Evolutionary conservation across 2,113 vertebrate genomes (phyloP).

Genomic region (Oriolus oriolus): DNA sequence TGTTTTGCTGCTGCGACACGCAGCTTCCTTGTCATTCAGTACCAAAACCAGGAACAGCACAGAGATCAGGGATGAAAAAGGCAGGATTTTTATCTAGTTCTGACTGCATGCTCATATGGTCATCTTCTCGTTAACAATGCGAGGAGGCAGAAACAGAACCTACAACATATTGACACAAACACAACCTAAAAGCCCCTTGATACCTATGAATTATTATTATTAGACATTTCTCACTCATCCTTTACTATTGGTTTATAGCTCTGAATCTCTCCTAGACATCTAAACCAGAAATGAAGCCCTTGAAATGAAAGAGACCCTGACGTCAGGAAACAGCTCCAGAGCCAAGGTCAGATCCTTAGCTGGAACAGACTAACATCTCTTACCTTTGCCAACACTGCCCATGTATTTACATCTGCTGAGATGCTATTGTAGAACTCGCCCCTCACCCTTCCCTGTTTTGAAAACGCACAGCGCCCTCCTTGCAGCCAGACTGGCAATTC

Average conservation of each 20-base stretch:
- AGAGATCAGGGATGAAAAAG: background rate
- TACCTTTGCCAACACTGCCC: background rate
- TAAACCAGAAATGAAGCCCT: background rate
- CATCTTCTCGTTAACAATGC: background rate
- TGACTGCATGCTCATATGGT: background rate
- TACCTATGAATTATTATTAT: background rate
- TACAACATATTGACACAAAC: background rate
- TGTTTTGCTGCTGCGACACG: background rate
- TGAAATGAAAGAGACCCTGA: background rate
- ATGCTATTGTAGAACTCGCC: background rate
- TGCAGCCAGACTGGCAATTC: background rate
- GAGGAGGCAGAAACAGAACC: background rate
- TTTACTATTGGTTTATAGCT: background rate
- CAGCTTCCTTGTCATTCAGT: background rate
- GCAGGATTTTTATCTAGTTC: background rate
- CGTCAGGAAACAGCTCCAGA: background rate
- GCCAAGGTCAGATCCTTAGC: background rate
- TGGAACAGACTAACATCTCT: background rate
- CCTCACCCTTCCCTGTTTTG: background rate
- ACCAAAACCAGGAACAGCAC: background rate
- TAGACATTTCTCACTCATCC: background rate
- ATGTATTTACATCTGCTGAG: background rate
- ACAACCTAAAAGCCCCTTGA: background rate
- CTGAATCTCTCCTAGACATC: background rate
- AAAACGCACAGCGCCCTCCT: background rate